These are phyloP conservation scores for Drosophila grimshawi DNA, from an alignment of 1,140 invertebrate genomes.

Conservation along the genomic window DNA sequence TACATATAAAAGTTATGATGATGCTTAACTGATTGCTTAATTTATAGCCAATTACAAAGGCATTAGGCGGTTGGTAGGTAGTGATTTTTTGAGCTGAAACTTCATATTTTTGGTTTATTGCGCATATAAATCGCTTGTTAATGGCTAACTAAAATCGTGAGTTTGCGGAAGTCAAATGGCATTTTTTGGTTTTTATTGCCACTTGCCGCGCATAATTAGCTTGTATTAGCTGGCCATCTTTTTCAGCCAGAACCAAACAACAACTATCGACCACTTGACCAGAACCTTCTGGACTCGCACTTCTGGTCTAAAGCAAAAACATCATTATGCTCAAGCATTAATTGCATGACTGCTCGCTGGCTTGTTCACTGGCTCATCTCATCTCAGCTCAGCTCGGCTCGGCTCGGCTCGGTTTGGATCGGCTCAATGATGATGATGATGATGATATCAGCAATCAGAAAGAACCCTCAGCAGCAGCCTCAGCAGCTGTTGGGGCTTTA, in stretches of 20 bases:
- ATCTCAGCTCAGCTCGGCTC: background rate
- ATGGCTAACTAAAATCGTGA: slow-evolving; percentile 41
- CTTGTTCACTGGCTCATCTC: background rate
- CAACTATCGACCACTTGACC: slow-evolving; percentile 39
- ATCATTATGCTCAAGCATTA: slow-evolving; percentile 74
- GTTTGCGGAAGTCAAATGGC: slow-evolving; percentile 67
- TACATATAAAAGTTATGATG: slow-evolving; percentile 15
- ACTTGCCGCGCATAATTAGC: slow-evolving; percentile 73
- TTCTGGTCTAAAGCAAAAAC: slow-evolving; percentile 17
- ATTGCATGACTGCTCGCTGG: slow-evolving; percentile 61
- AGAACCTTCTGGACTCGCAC: slow-evolving; percentile 51
- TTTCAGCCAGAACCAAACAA: slow-evolving; percentile 1
- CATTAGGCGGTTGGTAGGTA: slow-evolving; percentile 53
- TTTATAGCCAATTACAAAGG: slow-evolving; percentile 81
- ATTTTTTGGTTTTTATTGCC: slow-evolving; percentile 52
- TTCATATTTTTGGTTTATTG: slow-evolving; percentile 66
- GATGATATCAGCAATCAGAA: slow-evolving; percentile 69
- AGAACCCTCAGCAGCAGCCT: slow-evolving; percentile 12
- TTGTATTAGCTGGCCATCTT: slow-evolving; percentile 60
- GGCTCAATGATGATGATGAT: background rate
- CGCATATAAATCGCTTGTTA: slow-evolving; percentile 74
- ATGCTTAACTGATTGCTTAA: slow-evolving; percentile 68
- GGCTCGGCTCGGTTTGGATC: background rate
- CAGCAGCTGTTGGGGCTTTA: slow-evolving; percentile 46
- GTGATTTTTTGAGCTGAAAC: slow-evolving; percentile 28